Evolutionary conservation across 2,797 vertebrate genomes (phyloP), one percentile per base, ranked within the genome.

Genomic region (Sebastolobus altivelis): DNA sequence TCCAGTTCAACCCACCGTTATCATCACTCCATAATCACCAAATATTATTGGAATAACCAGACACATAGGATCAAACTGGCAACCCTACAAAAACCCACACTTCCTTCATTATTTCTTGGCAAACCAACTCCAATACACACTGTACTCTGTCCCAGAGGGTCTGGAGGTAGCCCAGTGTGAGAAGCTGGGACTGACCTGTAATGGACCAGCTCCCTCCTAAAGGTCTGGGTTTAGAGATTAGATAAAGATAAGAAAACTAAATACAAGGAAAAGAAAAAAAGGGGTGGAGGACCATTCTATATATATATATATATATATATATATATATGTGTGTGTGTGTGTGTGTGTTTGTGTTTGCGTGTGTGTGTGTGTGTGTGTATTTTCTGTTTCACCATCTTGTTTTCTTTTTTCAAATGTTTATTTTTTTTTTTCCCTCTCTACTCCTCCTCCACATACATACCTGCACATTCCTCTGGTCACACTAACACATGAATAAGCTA

Each of bases 221-320:
- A 9, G 14, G 33, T 62, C 6, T 13, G 60, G 11, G 4, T 35
- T n/a, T 60, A 25, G 25, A 25, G 22, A 38, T 27, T 25, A 43
- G 62, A 40, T 65, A 27, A 27, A 63, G 35, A 63, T 63, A 38
- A 63, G 7, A 63, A 38, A 63, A 52, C 25, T 29, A 58, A 56
- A 27, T 58, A 58, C 27, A 59, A 31, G 55, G 55, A 12, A 56
- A 27, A 52, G 49, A n/a, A 52, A 52, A 18, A 18, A 46, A 31
- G 31, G 16, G 16, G 43, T 46, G 43, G 43, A 8, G 43, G 43
- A 46, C 43, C 7, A 46, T 46, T 20, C 49, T 52, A 8, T 31
- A 46, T n/a, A n/a, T 49, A 37, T 63, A 35, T 31, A 65, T 25
- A n/a, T 35, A 33, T 3, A 14, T 62, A 7, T 62, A 8, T 62